Base-by-base conservation (phyloP, 2,113 vertebrate genomes). In the Athene cunicularia region DNA sequence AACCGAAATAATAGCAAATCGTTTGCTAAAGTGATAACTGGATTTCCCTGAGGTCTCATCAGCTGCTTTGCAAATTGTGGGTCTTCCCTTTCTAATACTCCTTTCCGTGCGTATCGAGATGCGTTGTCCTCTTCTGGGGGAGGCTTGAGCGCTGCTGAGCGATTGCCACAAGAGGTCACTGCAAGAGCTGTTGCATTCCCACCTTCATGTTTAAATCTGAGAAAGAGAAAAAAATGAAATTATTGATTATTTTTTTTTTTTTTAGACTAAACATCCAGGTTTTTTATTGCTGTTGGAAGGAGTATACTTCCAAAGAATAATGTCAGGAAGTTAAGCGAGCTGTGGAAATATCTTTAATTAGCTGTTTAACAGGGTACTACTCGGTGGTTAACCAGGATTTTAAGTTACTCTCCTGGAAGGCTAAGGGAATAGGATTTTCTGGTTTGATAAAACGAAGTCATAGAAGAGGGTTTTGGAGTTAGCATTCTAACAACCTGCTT, bases 131-230 rank as follows among this genome's bases (percentile, higher is more conserved):
- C 28, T 47, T 59, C 53, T 14, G 58, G 70, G 20, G n/a, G 27
- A 82, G 12, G 26, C 58, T 70, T 39, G 37, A 24, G 80, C 9
- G 8, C 90, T 79, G 88, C 80, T 70, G 91, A 75, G 70, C 33
- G 8, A 23, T 92, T 95, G 95, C 98, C 98, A 98, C 98, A 96
- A 98, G 98, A 97, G 98, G 98, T 97, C 98, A 96, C 93, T 98
- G 56, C 91, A 88, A 95, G 96, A 98, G 95, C 27, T 98, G 26
- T 49, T 96, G 94, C 94, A 5, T 92, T 96, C 79, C 52, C 80
- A n/a, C 62, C 35, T 79, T 60, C 17, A 67, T 28, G 32, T 12
- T 81, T 52, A 74, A 94, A 79, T 88, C 19, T 49, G 60, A 32
- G 41, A 35, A 74, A 56, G 28, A 80, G 55, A 67, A 77, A 74